These are phyloP conservation scores for Athalia circularis DNA, from an alignment of 2,888 invertebrate species.

Conservation along the genomic window DNA sequence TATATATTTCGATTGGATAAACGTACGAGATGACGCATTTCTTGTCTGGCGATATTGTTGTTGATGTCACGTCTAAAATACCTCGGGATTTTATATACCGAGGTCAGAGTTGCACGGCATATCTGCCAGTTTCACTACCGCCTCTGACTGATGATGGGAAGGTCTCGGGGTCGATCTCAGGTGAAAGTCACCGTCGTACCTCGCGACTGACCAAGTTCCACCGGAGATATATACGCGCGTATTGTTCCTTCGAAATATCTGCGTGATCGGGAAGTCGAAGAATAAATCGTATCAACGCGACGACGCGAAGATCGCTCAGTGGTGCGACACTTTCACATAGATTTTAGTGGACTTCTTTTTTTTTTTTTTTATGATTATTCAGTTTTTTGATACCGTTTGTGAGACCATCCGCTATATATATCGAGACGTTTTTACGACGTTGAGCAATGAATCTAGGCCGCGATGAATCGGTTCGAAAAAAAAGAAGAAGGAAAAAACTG, in stretches of 20 bases:
- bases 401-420: too few relatives aligned
- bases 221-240: too few relatives aligned
- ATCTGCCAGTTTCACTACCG: conserved; percentile 39
- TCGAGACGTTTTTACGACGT: too few relatives aligned
- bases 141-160: conserved; percentile 32
- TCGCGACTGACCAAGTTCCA: conserved; percentile 21
- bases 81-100: neutral
- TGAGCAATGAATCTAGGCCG: too few relatives aligned
- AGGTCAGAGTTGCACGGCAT: conserved; percentile 32
- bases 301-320: too few relatives aligned
- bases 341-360: too few relatives aligned
- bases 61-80: conserved; percentile 20
- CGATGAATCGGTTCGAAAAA: too few relatives aligned
- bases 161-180: conserved; percentile 35
- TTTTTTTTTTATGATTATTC: too few relatives aligned
- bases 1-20: neutral
- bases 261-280: neutral
- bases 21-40: neutral
- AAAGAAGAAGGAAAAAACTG: too few relatives aligned
- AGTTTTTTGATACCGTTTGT: too few relatives aligned
- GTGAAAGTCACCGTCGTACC: conserved; percentile 38
- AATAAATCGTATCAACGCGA: neutral
- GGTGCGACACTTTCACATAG: too few relatives aligned
- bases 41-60: too few relatives aligned
- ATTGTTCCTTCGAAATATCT: neutral